Evolutionary conservation across 92 coral and sea anemone species (phyloP).

Genomic region (Pocillopora grandis): DNA sequence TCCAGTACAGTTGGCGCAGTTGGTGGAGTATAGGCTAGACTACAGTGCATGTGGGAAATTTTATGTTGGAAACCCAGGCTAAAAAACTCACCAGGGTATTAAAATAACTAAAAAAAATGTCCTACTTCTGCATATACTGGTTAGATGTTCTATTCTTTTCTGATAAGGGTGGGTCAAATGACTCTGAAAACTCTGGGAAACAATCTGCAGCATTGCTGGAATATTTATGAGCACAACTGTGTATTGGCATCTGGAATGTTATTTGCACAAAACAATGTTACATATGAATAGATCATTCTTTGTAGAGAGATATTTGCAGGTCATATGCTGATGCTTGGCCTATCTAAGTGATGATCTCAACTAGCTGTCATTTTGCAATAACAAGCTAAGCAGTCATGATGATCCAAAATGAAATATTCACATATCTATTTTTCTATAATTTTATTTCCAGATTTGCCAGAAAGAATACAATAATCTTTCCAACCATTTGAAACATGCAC

Average conservation of each 20-base stretch:
- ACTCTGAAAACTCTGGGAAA: neutral
- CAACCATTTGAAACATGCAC: conserved; percentile 54
- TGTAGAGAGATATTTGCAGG: neutral
- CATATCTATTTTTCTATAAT: neutral
- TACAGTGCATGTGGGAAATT: neutral
- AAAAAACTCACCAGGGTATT: neutral
- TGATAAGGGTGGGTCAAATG: neutral
- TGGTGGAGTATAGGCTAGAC: neutral
- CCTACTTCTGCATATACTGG: neutral
- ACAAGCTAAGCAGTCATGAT: neutral
- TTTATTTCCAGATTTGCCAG: conserved; percentile 46
- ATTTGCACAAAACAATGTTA: neutral
- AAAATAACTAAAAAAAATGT: neutral
- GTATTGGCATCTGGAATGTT: neutral
- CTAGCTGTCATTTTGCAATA: neutral
- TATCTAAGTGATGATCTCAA: neutral
- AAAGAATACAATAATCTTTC: conserved; percentile 51
- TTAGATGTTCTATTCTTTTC: neutral
- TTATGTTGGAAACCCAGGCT: neutral
- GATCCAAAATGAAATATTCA: neutral
- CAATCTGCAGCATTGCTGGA: neutral
- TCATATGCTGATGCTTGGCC: neutral
- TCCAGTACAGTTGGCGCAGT: neutral
- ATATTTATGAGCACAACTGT: neutral
- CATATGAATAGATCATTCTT: neutral